Evolutionary conservation across 2,888 invertebrate genomes (phyloP).

Genomic region (Nycteola revayana): DNA sequence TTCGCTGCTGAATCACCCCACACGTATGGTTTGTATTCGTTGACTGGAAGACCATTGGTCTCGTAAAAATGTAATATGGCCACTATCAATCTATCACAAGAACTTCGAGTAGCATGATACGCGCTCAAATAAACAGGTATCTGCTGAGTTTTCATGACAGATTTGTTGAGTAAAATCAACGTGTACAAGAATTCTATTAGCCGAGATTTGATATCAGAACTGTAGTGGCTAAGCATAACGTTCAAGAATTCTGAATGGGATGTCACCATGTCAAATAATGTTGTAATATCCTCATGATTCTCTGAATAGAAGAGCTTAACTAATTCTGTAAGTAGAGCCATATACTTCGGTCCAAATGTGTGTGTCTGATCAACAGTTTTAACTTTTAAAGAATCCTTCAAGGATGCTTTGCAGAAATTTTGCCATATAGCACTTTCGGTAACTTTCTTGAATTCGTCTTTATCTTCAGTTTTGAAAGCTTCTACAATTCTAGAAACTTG

Average conservation of each 20-base stretch:
- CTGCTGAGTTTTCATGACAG: constrained; percentile 85
- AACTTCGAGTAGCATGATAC: constrained; percentile 87
- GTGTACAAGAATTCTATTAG: constrained; percentile 84
- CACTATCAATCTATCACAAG: constrained; percentile 87
- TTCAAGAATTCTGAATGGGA: constrained; percentile 90
- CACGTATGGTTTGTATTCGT: constrained; percentile 88
- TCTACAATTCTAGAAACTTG: constrained; percentile 54
- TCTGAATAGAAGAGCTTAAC: constrained; percentile 79
- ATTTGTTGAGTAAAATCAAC: constrained; percentile 84
- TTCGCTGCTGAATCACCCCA: constrained; percentile 92
- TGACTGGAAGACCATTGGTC: constrained; percentile 83
- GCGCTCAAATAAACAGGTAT: constrained; percentile 89
- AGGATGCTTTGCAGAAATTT: constrained; percentile 82
- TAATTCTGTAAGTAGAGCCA: constrained; percentile 80
- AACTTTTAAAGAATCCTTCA: constrained; percentile 85
- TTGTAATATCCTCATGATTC: constrained; percentile 71
- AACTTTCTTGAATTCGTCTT: constrained; percentile 61
- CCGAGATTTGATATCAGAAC: constrained; percentile 79
- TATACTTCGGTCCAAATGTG: constrained; percentile 65
- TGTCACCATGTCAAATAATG: constrained; percentile 87
- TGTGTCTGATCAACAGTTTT: constrained; percentile 54
- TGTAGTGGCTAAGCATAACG: constrained; percentile 81
- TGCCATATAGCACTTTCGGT: constrained; percentile 78
- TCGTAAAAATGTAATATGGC: constrained; percentile 87
- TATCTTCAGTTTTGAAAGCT: constrained; percentile 37